These are phyloP conservation scores for Catostylus mosaicus DNA, from an alignment of 30 jellyfish, hydroid and myxozoan genomes.

Conservation along the genomic window DNA sequence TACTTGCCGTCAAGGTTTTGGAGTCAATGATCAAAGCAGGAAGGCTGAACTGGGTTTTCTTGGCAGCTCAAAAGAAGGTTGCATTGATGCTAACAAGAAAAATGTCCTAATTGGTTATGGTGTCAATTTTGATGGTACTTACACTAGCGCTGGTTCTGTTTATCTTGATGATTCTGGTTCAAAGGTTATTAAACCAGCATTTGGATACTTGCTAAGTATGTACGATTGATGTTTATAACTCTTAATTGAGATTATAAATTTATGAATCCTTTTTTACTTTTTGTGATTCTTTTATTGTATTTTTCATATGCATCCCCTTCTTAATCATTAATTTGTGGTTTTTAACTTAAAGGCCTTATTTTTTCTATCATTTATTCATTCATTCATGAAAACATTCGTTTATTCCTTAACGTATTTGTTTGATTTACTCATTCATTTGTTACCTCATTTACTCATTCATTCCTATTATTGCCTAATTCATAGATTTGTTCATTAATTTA, in stretches of 20 bases:
- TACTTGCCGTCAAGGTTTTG: slow-evolving; percentile 7
- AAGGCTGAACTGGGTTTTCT: slow-evolving; percentile 26
- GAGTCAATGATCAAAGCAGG: not conserved
- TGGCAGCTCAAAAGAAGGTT: slow-evolving; percentile 12
- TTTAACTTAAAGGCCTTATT: too few species aligned
- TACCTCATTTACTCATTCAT: too few species aligned
- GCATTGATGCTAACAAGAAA: not conserved
- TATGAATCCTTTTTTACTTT: too few species aligned
- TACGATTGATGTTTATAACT: too few species aligned
- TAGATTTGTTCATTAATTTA: too few species aligned
- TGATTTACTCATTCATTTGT: too few species aligned
- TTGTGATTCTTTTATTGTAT: too few species aligned
- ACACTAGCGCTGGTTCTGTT: slow-evolving; percentile 8
- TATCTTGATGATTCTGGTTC: not conserved
- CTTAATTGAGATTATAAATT: too few species aligned
- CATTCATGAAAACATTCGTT: not conserved
- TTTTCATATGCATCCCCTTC: too few species aligned
- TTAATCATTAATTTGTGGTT: too few species aligned
- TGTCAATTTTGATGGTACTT: not conserved
- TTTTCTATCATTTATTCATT: not conserved
- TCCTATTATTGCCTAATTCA: too few species aligned
- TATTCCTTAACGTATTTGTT: too few species aligned
- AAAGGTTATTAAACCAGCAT: slow-evolving; percentile 1
- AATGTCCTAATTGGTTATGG: slow-evolving; percentile 44
- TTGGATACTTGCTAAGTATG: slow-evolving; percentile 44